Evolutionary conservation across 2,113 vertebrate genomes (phyloP), one percentile per base, ranked within the genome.

Genomic region (Polypterus bichir): DNA sequence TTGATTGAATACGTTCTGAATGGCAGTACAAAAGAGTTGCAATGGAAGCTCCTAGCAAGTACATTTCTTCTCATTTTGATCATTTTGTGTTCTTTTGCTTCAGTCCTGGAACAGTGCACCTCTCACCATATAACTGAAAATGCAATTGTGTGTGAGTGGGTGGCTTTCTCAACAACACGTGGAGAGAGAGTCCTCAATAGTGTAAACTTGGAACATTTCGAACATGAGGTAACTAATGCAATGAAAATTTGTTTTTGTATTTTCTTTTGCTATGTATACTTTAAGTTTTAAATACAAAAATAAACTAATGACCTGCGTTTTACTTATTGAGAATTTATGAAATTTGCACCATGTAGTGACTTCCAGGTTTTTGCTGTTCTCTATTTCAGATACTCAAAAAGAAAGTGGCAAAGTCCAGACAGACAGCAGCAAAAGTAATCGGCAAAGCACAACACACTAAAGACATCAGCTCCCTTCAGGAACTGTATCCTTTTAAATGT

Each of bases 21-120:
- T 27, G 27, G 27, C 27, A 27, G 27, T 27, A 27, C 27, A 27
- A 27, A 27, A 27, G 27, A 27, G 27, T 27, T 27, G 2, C 27
- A 27, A 27, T 27, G 27, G 27, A 27, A 27, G 27, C 27, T 27
- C 27, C 27, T 27, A 27, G 27, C 27, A 27, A 27, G 27, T 27
- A 27, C 27, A 27, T 27, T 27, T 27, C 27, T 27, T 27, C 27
- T 27, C 27, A 27, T 27, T 27, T 27, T 27, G 27, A 27, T 27
- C 27, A 27, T 27, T 27, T 27, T 27, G 27, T 27, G 27, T 58
- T 60, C 52, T 27, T 44, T 59, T 57, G 45, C 58, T 62, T 0
- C 73, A 97, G 94, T 97, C 85, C 69, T 88, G 68, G 91, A 94
- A 70, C 82, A 89, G 63, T 97, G 92, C 47, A 59, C 87, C 9